Conservation (phyloP, 2,888 invertebrate genomes). For the Acrocera orbiculus region DNA sequence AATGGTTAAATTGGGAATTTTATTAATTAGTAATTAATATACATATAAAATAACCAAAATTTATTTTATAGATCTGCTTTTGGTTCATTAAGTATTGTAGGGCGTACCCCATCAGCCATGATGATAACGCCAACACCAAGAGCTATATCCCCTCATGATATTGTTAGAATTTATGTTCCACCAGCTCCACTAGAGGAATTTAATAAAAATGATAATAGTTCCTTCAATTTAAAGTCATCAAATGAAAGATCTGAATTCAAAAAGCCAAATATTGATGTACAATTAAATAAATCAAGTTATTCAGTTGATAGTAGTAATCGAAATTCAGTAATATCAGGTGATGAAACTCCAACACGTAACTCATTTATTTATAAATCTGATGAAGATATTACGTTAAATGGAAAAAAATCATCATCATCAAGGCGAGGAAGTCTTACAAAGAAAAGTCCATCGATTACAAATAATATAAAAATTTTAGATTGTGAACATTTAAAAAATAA, state of each 20-base stretch:
- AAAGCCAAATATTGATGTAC: no score
- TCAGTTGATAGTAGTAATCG: slow-evolving; percentile 9
- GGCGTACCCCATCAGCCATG: slow-evolving; percentile 13
- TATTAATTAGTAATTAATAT: not conserved
- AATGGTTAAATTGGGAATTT: no score
- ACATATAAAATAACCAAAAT: not conserved
- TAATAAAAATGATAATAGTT: not conserved
- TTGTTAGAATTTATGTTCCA: slow-evolving; percentile 16
- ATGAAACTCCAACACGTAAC: slow-evolving; percentile 9
- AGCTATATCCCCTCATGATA: slow-evolving; percentile 15
- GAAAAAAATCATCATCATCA: slow-evolving; percentile 13
- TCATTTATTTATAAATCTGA: slow-evolving; percentile 10
- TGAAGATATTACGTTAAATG: slow-evolving; percentile 10
- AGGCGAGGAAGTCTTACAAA: slow-evolving; percentile 13
- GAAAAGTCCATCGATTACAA: slow-evolving; percentile 12
- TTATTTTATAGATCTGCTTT: slow-evolving; percentile 12
- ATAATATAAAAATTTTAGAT: slow-evolving; percentile 9
- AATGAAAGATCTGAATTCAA: no score
- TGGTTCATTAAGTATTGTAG: slow-evolving; percentile 13
- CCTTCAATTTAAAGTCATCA: no score
- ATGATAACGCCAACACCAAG: slow-evolving; percentile 15
- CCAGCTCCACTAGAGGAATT: slow-evolving; percentile 11
- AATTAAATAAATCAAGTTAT: no score
- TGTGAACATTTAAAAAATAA: slow-evolving; percentile 12
- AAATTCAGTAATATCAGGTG: slow-evolving; percentile 11